phyloP scores from a whole-genome alignment of 2,113 vertebrate species.

The Caranx melampygus region DNA sequence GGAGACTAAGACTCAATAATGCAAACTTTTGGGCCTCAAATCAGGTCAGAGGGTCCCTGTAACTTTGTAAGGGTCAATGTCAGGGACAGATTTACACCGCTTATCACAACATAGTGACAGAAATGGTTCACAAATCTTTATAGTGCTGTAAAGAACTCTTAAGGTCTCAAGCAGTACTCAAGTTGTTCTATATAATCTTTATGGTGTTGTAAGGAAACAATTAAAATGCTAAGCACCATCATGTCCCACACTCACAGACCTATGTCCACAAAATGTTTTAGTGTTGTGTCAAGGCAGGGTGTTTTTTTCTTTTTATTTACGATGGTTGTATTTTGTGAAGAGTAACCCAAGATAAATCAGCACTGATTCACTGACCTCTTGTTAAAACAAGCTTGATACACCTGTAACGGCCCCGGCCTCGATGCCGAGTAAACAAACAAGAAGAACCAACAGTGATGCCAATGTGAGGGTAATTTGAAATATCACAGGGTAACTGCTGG shows the following conservation, averaged over 20 bases:
- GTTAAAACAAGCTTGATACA: not conserved
- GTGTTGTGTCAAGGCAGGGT: not conserved
- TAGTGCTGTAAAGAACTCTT: not conserved
- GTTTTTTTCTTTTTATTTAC: not conserved
- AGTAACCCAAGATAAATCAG: not conserved
- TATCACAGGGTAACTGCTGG: not conserved
- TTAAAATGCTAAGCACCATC: slow-evolving; percentile 2
- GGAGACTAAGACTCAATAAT: slow-evolving; percentile 39
- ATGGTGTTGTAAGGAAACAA: slow-evolving; percentile 3
- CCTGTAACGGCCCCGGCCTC: not conserved
- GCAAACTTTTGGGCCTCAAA: slow-evolving; percentile 33
- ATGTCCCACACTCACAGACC: not conserved
- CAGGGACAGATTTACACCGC: not conserved
- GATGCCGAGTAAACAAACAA: not conserved
- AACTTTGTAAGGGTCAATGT: not conserved
- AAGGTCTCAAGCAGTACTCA: not conserved
- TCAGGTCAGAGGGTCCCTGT: slow-evolving; percentile 9
- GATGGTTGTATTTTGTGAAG: not conserved
- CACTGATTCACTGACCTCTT: not conserved
- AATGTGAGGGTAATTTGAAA: not conserved
- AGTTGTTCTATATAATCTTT: not conserved
- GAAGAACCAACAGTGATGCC: not conserved
- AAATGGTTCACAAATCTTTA: slow-evolving; percentile 6
- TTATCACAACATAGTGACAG: not conserved
- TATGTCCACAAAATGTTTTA: not conserved